Evolutionary conservation across 1,140 invertebrate genomes (phyloP).

Genomic region (Saccostrea cuccullata): DNA sequence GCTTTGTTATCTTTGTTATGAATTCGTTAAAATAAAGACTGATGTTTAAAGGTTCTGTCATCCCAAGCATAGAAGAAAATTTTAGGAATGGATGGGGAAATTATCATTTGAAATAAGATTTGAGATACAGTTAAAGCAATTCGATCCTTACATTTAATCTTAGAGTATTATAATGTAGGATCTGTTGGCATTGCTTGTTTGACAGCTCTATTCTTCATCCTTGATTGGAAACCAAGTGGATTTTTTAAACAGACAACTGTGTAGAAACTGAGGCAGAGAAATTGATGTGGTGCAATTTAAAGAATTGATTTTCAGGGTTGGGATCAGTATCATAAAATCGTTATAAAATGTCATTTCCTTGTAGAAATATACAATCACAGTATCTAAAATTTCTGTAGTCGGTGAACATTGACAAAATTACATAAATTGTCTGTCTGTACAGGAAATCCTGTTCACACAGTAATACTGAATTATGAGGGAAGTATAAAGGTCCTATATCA

Average conservation of each 20-base stretch:
- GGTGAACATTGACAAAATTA: background rate
- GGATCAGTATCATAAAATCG: background rate
- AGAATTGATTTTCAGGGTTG: background rate
- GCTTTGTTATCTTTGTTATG: background rate
- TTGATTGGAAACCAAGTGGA: no score
- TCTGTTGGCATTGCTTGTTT: no score
- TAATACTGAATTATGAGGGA: background rate
- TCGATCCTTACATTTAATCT: no score
- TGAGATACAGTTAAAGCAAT: no score
- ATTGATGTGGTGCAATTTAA: background rate
- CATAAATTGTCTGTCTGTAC: slow-evolving; percentile 10
- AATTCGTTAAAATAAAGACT: background rate
- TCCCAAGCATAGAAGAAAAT: no score
- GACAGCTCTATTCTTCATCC: no score
- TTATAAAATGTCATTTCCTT: background rate
- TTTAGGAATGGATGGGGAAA: no score
- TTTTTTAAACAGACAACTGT: no score
- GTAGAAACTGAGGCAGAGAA: no score
- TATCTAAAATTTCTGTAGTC: background rate
- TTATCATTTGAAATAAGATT: no score
- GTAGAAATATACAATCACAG: background rate
- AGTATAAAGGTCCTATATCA: background rate
- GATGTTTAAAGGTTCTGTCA: background rate
- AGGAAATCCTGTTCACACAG: background rate
- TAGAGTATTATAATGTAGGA: no score